A percentile compares a stretch with the other conserved stretches of the same genome.
These are phyloP conservation scores for Oenanthe melanoleuca DNA, from an alignment of 2,113 vertebrate species.

Conservation along the genomic window DNA sequence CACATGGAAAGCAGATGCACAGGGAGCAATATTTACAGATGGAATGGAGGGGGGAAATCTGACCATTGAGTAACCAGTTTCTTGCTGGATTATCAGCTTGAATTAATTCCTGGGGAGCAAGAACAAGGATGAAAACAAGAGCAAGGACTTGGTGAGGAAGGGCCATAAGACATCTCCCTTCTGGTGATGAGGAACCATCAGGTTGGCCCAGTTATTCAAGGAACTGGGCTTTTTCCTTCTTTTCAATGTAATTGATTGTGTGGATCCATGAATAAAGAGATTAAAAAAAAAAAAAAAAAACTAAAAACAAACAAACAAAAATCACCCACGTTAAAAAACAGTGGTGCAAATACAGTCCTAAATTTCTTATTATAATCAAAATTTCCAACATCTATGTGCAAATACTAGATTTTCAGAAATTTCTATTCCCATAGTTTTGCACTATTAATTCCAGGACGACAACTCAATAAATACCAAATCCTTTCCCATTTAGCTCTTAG, in stretches of 20 bases:
- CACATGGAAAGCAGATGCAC: neutral
- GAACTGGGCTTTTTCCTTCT: neutral
- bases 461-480: neutral
- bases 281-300: neutral
- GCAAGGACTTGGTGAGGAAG: neutral
- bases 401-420: neutral
- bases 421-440: neutral
- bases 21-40: neutral
- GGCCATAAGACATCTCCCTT: accelerated
- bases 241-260: accelerated
- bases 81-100: neutral
- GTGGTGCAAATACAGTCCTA: accelerated
- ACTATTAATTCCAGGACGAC: neutral
- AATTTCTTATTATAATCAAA: neutral
- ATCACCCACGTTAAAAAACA: neutral
- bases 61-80: neutral
- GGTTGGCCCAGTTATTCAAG: no score
- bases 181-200: neutral
- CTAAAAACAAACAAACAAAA: no score
- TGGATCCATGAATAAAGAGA: neutral
- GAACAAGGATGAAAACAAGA: neutral
- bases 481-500: neutral
- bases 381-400: neutral
- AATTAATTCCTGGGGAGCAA: neutral
- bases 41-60: neutral